Conservation (phyloP, 1,140 invertebrate species). For the Drosophila varians region DNA sequence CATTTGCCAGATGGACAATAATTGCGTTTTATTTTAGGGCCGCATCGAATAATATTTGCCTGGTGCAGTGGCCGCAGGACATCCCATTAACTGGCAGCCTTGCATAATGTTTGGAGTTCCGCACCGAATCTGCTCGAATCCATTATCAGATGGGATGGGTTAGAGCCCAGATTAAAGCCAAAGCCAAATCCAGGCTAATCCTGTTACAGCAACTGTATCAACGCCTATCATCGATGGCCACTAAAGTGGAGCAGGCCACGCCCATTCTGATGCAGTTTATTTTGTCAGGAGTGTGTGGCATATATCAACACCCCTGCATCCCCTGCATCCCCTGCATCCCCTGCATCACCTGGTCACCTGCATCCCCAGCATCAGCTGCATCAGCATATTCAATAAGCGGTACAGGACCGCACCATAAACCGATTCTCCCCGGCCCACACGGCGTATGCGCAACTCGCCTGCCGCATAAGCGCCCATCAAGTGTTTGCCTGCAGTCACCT, state of each 20-base stretch:
- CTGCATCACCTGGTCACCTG: too few relatives aligned
- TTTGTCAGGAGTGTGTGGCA: conserved; percentile 48
- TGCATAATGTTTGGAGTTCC: conserved; percentile 37
- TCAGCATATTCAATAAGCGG: conserved; percentile 73
- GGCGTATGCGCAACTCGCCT: conserved; percentile 70
- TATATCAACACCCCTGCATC: conserved; percentile 47
- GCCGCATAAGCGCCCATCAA: conserved; percentile 66
- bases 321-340: conserved; percentile 48
- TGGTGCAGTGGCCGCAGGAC: conserved; percentile 39
- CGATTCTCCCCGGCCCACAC: conserved; percentile 35
- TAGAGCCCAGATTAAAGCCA: background rate
- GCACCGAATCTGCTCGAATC: background rate
- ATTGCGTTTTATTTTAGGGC: conserved; percentile 51
- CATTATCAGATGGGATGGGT: conserved; percentile 1
- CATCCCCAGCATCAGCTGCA: conserved; percentile 41
- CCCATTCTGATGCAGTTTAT: conserved; percentile 49
- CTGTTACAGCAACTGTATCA: conserved; percentile 58
- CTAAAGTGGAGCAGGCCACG: conserved; percentile 35
- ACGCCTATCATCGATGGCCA: conserved; percentile 55
- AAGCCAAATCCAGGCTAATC: conserved; percentile 51
- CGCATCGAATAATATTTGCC: conserved; percentile 45
- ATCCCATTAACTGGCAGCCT: conserved; percentile 39
- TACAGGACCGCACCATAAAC: conserved; percentile 5
- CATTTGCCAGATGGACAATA: conserved; percentile 41
- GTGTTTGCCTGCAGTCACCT: conserved; percentile 47